Conservation (phyloP, 2,113 vertebrate genomes). For the Phalacrocorax aristotelis region DNA sequence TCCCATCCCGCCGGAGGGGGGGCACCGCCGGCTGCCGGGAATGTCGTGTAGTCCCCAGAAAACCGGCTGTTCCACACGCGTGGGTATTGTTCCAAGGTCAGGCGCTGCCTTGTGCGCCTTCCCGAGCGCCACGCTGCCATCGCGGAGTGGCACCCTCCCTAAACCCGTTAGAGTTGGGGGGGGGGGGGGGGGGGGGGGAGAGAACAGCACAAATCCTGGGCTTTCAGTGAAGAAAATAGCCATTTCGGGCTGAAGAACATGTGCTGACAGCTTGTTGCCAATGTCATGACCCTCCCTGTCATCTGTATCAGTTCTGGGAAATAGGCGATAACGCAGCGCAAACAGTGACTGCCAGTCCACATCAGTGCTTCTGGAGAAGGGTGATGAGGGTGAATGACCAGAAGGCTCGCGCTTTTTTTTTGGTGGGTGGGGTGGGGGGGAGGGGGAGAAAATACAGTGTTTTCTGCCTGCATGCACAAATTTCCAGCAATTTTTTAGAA, state of each 20-base stretch:
- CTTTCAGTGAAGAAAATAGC: background rate
- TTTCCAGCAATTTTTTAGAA: background rate
- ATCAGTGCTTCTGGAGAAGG: background rate
- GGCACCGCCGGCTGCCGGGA: background rate
- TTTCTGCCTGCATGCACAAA: background rate
- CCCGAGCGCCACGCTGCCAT: background rate
- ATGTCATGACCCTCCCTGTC: background rate
- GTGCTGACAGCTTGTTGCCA: background rate
- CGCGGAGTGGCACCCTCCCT: background rate
- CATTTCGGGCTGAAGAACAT: background rate
- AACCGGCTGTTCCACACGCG: too few relatives aligned
- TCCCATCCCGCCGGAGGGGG: too few relatives aligned
- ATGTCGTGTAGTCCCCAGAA: background rate
- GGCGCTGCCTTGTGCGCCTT: background rate
- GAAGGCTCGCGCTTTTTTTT: background rate
- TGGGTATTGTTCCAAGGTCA: background rate
- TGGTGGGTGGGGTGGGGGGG: too few relatives aligned
- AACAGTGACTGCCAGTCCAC: background rate
- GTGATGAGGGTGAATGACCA: background rate
- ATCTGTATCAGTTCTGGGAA: background rate
- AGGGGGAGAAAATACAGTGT: accelerated
- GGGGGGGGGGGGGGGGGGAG: accelerated
- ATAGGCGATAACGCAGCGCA: background rate
- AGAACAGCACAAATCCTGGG: background rate
- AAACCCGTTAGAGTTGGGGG: too few relatives aligned